Evolutionary conservation across 2,888 invertebrate genomes (phyloP).

Genomic region (Tipula unca): DNA sequence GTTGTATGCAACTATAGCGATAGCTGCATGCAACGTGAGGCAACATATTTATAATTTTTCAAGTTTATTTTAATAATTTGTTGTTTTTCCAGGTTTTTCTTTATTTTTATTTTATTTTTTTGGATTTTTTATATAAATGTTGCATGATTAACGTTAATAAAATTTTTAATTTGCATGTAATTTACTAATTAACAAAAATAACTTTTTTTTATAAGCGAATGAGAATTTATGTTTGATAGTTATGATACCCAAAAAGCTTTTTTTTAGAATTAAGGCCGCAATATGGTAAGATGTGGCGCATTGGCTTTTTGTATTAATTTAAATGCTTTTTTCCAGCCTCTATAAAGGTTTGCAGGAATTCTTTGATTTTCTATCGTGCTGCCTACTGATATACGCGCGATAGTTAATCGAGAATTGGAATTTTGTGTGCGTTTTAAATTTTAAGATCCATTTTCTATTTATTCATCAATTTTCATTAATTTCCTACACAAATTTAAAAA

Average conservation of each 20-base stretch:
- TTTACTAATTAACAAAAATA: constrained; percentile 8
- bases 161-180: constrained; percentile 9
- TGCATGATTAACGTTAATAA: neutral
- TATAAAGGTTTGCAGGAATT: neutral
- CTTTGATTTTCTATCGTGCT: neutral
- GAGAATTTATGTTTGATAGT: constrained; percentile 17
- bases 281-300: constrained; percentile 1
- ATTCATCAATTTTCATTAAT: neutral
- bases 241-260: neutral
- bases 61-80: neutral
- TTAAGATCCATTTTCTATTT: neutral
- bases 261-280: neutral
- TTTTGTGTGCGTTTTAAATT: neutral
- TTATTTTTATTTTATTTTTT: constrained; percentile 15
- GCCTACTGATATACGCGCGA: neutral
- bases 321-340: neutral
- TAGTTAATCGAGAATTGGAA: neutral
- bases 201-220: neutral
- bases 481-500: neutral
- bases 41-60: neutral
- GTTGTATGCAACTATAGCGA: neutral
- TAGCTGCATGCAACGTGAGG: neutral
- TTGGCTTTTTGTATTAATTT: neutral
- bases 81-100: constrained; percentile 14
- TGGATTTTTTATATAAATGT: neutral